phyloP scores from a whole-genome alignment of 2,113 vertebrate species.

The Pica pica region DNA sequence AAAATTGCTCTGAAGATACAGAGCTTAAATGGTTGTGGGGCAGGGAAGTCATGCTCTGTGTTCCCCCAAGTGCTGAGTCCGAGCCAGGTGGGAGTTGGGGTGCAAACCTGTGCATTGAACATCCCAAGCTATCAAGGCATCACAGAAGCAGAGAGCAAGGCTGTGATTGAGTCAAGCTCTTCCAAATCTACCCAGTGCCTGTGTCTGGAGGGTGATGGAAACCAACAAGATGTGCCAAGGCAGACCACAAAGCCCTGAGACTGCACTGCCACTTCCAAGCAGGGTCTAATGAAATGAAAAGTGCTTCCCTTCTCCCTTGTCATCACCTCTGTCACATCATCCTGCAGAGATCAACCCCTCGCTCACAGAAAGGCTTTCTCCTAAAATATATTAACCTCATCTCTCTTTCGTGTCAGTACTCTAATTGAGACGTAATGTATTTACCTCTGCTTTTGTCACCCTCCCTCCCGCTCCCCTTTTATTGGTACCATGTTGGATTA shows the following conservation, averaged over 20 bases:
- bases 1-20: not conserved
- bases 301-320: not conserved
- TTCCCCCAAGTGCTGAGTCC: not conserved
- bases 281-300: not conserved
- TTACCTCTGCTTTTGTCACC: constrained; percentile 33
- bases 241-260: not conserved
- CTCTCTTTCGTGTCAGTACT: not conserved
- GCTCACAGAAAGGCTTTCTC: not conserved
- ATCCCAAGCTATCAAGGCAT: not conserved
- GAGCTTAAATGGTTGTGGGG: not conserved
- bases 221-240: not conserved
- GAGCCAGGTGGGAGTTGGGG: not conserved
- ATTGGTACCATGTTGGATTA: not conserved
- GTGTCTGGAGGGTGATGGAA: not conserved
- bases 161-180: accelerated
- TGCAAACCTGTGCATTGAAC: not conserved
- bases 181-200: accelerated
- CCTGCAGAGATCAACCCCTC: not conserved
- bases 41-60: not conserved
- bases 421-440: constrained; percentile 55
- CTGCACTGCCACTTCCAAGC: not conserved
- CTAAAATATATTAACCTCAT: constrained; percentile 31
- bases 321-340: constrained; percentile 26
- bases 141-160: not conserved
- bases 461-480: not conserved